Percentiles rank a stretch among this genome's conserved stretches.
phyloP scores from a whole-genome alignment of 2,888 invertebrate species.

The Patella caerulea region DNA sequence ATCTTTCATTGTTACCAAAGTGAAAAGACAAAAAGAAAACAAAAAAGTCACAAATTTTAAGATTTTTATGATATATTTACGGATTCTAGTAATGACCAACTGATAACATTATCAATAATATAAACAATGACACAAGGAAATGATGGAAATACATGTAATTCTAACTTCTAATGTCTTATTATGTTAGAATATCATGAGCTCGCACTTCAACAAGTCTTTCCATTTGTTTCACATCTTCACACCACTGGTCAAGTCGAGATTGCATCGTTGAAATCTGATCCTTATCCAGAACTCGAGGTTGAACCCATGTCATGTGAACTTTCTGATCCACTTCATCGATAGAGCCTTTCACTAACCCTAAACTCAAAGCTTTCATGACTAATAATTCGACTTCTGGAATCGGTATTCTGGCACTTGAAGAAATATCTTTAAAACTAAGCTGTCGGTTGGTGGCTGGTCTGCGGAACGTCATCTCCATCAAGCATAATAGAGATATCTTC shows the following conservation, averaged over 20 bases:
- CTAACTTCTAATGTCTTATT: neutral
- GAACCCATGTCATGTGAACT: slow-evolving; percentile 88
- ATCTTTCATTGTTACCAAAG: too few species aligned
- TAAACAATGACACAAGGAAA: too few species aligned
- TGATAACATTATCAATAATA: too few species aligned
- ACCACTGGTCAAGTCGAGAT: slow-evolving; percentile 81
- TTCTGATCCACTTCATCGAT: slow-evolving; percentile 89
- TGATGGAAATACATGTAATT: too few species aligned
- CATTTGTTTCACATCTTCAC: slow-evolving; percentile 82
- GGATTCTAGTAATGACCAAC: too few species aligned
- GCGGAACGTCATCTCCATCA: slow-evolving; percentile 99
- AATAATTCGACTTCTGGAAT: slow-evolving; percentile 87
- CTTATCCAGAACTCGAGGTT: slow-evolving; percentile 83
- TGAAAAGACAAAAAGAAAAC: too few species aligned
- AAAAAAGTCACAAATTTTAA: too few species aligned
- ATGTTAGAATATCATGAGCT: slow-evolving; percentile 84
- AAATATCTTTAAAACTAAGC: slow-evolving; percentile 91
- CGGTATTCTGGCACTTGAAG: slow-evolving; percentile 86
- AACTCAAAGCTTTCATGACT: slow-evolving; percentile 97
- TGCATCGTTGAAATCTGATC: slow-evolving; percentile 82
- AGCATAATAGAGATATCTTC: slow-evolving; percentile 94
- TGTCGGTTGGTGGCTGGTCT: slow-evolving; percentile 89
- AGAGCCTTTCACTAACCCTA: slow-evolving; percentile 92
- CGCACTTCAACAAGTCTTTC: slow-evolving; percentile 81
- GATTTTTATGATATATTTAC: too few species aligned